A percentile compares a stretch with the other conserved stretches of the same genome.
Conservation (phyloP, 2,797 vertebrate species). For the Pachyuromys duprasi region DNA sequence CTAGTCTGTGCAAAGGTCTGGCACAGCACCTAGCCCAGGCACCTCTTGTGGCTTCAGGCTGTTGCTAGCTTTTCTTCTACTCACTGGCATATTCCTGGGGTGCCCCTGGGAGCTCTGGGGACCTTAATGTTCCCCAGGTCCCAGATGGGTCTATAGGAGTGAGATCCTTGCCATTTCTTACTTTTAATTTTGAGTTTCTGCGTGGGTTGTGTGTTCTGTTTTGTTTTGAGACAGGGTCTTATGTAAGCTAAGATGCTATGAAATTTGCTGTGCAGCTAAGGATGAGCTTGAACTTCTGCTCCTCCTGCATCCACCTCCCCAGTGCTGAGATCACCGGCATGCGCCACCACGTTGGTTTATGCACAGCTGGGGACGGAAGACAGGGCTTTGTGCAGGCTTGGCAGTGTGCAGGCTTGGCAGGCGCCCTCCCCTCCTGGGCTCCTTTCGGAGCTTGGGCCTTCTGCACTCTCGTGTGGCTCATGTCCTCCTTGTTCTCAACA, state of each 20-base stretch:
- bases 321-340: background rate
- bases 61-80: too few relatives aligned
- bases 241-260: too few relatives aligned
- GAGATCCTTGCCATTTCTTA: background rate
- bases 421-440: background rate
- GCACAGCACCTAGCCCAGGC: background rate
- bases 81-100: too few relatives aligned
- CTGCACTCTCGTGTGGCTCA: rapidly evolving
- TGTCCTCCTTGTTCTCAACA: background rate
- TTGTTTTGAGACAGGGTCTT: background rate
- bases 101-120: background rate
- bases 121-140: background rate
- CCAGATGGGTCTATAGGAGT: rapidly evolving
- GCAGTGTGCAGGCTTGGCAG: too few relatives aligned
- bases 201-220: background rate
- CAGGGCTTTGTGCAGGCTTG: too few relatives aligned
- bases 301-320: background rate
- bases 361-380: background rate
- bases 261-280: background rate
- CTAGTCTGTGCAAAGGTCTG: background rate
- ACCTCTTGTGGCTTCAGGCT: background rate
- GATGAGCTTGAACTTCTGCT: background rate
- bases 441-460: background rate
- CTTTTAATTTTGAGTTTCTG: background rate
- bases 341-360: background rate